A percentile compares a stretch with the other conserved stretches of the same genome.
Conservation (phyloP, 2,888 invertebrate species). For the Eupithecia exiguata region DNA sequence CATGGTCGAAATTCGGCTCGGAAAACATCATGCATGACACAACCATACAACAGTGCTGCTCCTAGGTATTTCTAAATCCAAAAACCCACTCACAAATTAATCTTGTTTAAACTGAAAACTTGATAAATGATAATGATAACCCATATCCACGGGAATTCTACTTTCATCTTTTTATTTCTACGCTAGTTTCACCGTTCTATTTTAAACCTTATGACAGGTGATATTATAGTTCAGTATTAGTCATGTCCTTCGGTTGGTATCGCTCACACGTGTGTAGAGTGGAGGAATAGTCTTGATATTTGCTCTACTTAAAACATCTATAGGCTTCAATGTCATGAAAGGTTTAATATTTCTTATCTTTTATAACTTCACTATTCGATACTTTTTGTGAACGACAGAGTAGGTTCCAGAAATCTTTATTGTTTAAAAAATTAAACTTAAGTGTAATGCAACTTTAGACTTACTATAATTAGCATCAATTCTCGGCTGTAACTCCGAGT, state of each 20-base stretch:
- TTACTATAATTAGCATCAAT: no score
- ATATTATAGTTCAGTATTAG: slow-evolving; percentile 40
- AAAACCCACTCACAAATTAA: slow-evolving; percentile 13
- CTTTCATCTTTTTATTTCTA: slow-evolving; percentile 31
- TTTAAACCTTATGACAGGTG: slow-evolving; percentile 36
- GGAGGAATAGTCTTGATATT: slow-evolving; percentile 35
- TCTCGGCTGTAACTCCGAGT: no score
- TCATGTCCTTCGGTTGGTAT: slow-evolving; percentile 33
- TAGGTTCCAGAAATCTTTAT: background rate
- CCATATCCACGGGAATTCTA: slow-evolving; percentile 13
- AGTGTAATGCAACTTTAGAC: background rate
- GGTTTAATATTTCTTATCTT: background rate
- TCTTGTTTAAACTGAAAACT: slow-evolving; percentile 18
- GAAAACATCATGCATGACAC: no score
- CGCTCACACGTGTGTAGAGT: slow-evolving; percentile 24
- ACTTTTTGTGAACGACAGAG: background rate
- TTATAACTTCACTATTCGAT: background rate
- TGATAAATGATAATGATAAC: no score
- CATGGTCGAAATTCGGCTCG: no score
- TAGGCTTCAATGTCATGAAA: no score
- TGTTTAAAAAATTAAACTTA: background rate
- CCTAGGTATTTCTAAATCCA: background rate
- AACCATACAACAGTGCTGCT: no score
- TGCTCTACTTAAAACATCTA: background rate
- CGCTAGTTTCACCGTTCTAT: slow-evolving; percentile 28